These are phyloP conservation scores for Nansenia antarctica DNA, from an alignment of 2,113 vertebrate genomes.

Conservation along the genomic window DNA sequence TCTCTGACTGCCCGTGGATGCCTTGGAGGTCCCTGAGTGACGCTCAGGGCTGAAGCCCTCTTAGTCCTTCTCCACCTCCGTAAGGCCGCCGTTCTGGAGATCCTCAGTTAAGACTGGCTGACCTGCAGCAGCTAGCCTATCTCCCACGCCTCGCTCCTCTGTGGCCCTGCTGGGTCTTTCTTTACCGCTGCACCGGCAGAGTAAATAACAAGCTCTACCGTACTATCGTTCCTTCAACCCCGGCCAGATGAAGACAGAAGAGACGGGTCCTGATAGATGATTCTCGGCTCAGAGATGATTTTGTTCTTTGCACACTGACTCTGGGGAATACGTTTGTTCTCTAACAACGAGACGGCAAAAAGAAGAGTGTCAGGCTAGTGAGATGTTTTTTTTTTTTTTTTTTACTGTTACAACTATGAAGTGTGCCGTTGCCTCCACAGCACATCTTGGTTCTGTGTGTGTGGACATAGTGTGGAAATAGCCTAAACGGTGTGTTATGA, in stretches of 20 bases:
- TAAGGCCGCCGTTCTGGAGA: too few species aligned
- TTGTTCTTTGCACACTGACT: not conserved
- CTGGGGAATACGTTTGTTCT: not conserved
- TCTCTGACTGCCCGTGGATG: too few species aligned
- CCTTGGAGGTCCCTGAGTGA: too few species aligned
- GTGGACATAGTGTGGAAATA: not conserved
- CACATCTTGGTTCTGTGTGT: not conserved
- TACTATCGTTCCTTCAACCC: not conserved
- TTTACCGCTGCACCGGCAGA: too few species aligned
- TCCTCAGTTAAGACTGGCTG: too few species aligned
- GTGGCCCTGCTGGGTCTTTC: too few species aligned
- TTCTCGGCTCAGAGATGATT: not conserved
- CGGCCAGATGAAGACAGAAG: not conserved
- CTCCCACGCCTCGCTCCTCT: too few species aligned
- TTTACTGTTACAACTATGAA: too few species aligned
- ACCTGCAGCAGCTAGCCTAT: too few species aligned
- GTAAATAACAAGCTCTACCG: too few species aligned
- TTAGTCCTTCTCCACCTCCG: too few species aligned
- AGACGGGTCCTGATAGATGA: not conserved
- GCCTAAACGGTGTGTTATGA: not conserved
- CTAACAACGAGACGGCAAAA: not conserved
- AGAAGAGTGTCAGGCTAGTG: not conserved
- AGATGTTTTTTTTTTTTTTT: not conserved
- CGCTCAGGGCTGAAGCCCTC: too few species aligned
- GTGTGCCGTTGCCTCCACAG: not conserved